Evolutionary conservation across 1,140 invertebrate genomes (phyloP).

Genomic region (Metaphire vulgaris): DNA sequence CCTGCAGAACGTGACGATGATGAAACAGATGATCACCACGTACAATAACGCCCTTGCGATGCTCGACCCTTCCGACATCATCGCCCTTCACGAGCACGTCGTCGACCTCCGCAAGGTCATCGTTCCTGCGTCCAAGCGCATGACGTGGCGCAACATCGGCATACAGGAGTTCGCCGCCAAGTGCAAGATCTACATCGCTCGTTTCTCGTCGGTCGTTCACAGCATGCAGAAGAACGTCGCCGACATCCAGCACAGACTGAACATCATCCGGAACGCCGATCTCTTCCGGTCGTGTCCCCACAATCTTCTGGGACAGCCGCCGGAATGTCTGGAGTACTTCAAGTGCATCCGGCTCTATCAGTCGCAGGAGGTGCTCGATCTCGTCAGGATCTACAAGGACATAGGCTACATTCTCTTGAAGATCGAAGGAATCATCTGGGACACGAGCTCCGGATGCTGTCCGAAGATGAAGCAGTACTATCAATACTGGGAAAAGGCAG

Average conservation of each 20-base stretch:
- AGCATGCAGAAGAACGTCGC: conserved; percentile 56
- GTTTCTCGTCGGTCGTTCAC: conserved; percentile 7
- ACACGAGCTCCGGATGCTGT: conserved; percentile 50
- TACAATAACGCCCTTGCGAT: background rate
- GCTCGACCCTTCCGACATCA: conserved; percentile 18
- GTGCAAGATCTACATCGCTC: conserved; percentile 52
- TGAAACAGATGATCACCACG: background rate
- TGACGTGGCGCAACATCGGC: conserved; percentile 74
- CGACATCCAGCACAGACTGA: conserved; percentile 57
- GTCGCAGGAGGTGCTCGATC: conserved; percentile 42
- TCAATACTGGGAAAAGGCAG: conserved; percentile 52
- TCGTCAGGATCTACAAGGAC: conserved; percentile 65
- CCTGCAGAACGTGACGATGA: background rate
- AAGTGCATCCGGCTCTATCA: conserved; percentile 61
- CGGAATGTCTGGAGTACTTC: conserved; percentile 58
- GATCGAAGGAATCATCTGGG: conserved; percentile 62
- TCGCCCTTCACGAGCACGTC: conserved; percentile 55
- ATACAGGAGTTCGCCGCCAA: conserved; percentile 65
- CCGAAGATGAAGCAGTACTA: conserved; percentile 52
- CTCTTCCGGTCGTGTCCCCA: conserved; percentile 41
- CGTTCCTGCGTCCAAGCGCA: conserved; percentile 67
- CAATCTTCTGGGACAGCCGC: conserved; percentile 41
- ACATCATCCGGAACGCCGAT: conserved; percentile 46
- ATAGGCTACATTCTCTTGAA: conserved; percentile 71
- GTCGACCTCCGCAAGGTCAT: conserved; percentile 68